Evolutionary conservation across 2,113 vertebrate genomes (phyloP).

Genomic region (Ptilonorhynchus violaceus): DNA sequence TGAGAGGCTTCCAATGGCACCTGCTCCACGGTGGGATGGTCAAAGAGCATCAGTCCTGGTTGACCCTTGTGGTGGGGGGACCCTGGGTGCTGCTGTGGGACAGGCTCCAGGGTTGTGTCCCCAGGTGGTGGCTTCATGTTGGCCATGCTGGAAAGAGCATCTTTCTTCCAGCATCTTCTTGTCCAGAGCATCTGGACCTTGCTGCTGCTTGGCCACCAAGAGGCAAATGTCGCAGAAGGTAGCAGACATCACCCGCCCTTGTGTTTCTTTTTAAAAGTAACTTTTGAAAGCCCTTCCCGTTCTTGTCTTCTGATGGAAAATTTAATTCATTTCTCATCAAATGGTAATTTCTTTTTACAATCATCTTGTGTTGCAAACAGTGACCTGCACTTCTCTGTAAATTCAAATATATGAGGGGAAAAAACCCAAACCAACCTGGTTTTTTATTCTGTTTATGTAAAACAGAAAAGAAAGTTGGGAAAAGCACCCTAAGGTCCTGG

Average conservation of each 20-base stretch:
- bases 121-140: background rate
- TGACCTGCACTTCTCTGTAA: background rate
- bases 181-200: background rate
- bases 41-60: fast-evolving
- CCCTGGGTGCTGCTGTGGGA: background rate
- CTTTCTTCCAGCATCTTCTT: background rate
- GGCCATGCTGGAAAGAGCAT: background rate
- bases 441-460: background rate
- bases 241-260: background rate
- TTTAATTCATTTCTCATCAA: background rate
- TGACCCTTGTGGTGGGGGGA: fast-evolving
- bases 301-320: background rate
- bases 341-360: background rate
- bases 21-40: fast-evolving
- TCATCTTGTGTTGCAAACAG: fast-evolving
- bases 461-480: background rate
- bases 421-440: fast-evolving
- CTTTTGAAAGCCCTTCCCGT: background rate
- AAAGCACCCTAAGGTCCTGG: background rate
- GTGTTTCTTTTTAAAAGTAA: background rate
- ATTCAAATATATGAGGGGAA: background rate
- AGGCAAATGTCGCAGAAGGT: background rate
- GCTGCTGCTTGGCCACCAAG: background rate
- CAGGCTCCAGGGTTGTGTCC: background rate
- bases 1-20: background rate